Evolutionary conservation across 2,797 vertebrate genomes (phyloP).

Genomic region (Cirrhinus molitorella): DNA sequence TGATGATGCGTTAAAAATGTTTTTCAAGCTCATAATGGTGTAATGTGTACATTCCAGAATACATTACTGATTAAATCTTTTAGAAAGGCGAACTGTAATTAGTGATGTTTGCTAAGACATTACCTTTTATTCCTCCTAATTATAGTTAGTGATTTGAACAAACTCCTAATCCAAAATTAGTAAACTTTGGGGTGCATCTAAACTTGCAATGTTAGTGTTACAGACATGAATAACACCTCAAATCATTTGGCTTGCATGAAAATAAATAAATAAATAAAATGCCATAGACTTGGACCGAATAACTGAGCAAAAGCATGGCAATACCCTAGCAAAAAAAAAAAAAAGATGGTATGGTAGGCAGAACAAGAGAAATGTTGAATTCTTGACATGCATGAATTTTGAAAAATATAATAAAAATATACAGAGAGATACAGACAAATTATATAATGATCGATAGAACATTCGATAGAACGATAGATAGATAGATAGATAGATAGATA

Average conservation of each 20-base stretch:
- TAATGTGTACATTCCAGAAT: not conserved
- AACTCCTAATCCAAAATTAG: not conserved
- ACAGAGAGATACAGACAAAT: too few species aligned
- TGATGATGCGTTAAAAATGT: not conserved
- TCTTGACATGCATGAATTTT: not conserved
- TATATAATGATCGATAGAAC: too few species aligned
- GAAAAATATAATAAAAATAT: too few species aligned
- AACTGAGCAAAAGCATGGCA: not conserved
- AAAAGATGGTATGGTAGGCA: too few species aligned
- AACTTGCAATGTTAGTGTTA: not conserved
- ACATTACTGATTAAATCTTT: not conserved
- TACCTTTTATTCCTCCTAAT: not conserved
- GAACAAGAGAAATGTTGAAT: not conserved
- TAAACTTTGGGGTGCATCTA: not conserved
- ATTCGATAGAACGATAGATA: too few species aligned
- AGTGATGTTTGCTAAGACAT: not conserved
- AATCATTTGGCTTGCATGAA: not conserved
- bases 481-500: too few species aligned
- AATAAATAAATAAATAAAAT: not conserved
- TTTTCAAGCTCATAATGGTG: not conserved
- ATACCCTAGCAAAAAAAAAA: too few species aligned
- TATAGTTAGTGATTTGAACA: not conserved
- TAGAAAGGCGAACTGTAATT: conserved; percentile 4
- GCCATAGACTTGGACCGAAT: not conserved
- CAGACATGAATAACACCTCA: not conserved